Conservation (phyloP, 1,140 invertebrate genomes). For the Teleopsis dalmanni region DNA sequence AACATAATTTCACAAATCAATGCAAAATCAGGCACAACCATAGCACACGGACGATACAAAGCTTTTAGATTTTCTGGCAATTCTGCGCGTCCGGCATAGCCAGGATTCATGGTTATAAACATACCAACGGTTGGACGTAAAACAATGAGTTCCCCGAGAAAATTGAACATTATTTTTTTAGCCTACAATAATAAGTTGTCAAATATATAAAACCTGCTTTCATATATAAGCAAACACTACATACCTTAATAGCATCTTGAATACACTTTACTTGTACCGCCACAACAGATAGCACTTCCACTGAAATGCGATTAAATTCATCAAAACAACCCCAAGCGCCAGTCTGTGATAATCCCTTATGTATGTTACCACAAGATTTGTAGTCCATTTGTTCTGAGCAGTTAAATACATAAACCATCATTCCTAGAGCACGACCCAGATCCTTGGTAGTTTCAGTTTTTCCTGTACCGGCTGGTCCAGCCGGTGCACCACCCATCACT, state of each 20-base stretch:
- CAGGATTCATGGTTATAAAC: constrained; percentile 93
- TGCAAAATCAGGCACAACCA: constrained; percentile 91
- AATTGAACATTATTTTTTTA: constrained; percentile 70
- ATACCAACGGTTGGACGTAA: constrained; percentile 76
- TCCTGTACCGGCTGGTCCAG: constrained; percentile 78
- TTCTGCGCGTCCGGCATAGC: constrained; percentile 78
- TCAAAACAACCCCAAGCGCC: constrained; percentile 96
- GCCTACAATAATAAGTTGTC: constrained; percentile 29
- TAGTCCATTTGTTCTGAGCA: constrained; percentile 97
- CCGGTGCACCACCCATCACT: constrained; percentile 85
- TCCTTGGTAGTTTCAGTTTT: constrained; percentile 94
- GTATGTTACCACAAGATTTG: constrained; percentile 86
- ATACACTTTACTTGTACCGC: constrained; percentile 78
- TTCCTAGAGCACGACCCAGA: constrained; percentile 78
- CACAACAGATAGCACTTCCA: constrained; percentile 88
- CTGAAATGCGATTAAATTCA: constrained; percentile 89
- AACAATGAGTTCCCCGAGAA: constrained; percentile 73
- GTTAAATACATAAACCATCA: constrained; percentile 94
- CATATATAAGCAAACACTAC: not conserved
- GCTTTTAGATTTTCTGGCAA: constrained; percentile 49
- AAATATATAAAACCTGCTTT: not conserved
- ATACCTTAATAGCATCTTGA: constrained; percentile 75
- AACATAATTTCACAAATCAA: constrained; percentile 92
- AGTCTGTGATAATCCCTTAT: constrained; percentile 80
- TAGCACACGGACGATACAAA: constrained; percentile 71